A percentile compares a stretch with the other conserved stretches of the same genome.
phyloP scores from a whole-genome alignment of 2,113 vertebrate species.

The Asarcornis scutulata region DNA sequence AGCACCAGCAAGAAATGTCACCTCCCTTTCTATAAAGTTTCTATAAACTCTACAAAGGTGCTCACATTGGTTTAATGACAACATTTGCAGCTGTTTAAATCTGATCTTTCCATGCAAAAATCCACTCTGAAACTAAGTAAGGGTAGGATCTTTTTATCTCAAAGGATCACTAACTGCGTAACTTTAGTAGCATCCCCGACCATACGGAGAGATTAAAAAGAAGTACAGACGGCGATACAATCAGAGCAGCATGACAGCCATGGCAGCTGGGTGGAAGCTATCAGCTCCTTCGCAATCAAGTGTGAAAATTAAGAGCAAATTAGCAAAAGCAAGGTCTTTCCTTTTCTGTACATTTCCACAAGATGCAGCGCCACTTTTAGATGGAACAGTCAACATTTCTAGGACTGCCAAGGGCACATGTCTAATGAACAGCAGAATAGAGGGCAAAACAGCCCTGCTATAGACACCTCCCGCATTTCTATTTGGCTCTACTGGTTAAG shows the following conservation, averaged over 20 bases:
- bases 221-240: not conserved
- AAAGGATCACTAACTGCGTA: not conserved
- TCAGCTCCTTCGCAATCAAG: not conserved
- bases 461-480: not conserved
- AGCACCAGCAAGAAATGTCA: not conserved
- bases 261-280: slow-evolving; percentile 33
- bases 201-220: not conserved
- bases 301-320: not conserved
- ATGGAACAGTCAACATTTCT: not conserved
- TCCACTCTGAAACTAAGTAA: not conserved
- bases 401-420: not conserved
- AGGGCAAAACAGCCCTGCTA: not conserved
- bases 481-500: not conserved
- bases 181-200: not conserved
- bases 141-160: not conserved
- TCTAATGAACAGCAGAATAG: not conserved
- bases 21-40: not conserved
- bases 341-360: not conserved
- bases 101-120: not conserved
- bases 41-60: not conserved
- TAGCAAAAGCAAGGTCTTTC: not conserved
- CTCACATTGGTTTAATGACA: not conserved
- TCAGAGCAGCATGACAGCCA: not conserved
- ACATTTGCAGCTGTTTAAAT: not conserved
- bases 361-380: not conserved